Percentiles rank a stretch among this genome's conserved stretches.
These are phyloP conservation scores for Probosciger aterrimus DNA, from an alignment of 2,113 vertebrate genomes.

Conservation along the genomic window DNA sequence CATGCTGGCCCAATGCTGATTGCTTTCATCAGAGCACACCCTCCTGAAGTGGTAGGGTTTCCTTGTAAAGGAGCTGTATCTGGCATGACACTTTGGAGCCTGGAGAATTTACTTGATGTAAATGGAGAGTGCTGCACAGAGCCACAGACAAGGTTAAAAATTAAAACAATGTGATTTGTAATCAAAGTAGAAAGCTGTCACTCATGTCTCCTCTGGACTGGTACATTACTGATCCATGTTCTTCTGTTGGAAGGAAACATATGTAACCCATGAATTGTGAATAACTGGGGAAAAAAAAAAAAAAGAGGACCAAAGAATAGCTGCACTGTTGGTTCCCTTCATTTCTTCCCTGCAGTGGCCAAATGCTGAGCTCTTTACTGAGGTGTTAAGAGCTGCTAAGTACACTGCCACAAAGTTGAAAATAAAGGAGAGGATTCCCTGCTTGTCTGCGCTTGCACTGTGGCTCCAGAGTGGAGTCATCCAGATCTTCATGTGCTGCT, in stretches of 20 bases:
- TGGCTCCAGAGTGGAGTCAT: background rate
- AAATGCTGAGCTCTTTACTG: background rate
- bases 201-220: background rate
- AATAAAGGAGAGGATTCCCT: background rate
- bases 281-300: background rate
- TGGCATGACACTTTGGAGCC: background rate
- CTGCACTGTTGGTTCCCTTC: background rate
- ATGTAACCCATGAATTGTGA: background rate
- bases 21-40: background rate
- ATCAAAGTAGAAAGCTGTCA: background rate
- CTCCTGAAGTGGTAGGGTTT: background rate
- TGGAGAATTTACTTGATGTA: background rate
- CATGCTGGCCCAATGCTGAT: background rate
- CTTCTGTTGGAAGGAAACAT: background rate
- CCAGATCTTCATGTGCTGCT: background rate
- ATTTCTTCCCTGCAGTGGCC: background rate
- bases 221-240: background rate
- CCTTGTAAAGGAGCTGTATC: background rate
- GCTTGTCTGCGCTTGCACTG: accelerated
- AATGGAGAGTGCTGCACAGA: background rate
- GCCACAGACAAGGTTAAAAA: background rate
- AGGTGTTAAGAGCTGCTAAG: background rate
- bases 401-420: background rate
- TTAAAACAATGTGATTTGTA: background rate
- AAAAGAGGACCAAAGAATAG: background rate